Evolutionary conservation across 2,113 vertebrate genomes (phyloP).

Genomic region (Amblyopsis rosae): DNA sequence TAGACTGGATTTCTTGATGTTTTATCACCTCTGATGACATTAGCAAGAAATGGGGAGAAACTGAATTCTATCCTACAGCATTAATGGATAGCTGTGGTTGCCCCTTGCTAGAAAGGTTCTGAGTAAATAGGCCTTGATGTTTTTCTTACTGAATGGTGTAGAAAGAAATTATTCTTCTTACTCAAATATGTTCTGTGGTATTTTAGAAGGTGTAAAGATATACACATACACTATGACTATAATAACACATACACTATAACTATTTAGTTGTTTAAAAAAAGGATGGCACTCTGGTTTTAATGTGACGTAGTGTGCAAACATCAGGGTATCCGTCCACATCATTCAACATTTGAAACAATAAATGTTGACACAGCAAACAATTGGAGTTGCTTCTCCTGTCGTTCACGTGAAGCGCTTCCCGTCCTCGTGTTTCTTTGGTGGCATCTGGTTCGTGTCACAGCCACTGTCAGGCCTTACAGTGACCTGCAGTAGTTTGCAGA

Average conservation of each 20-base stretch:
- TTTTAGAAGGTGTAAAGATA: background rate
- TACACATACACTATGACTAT: conserved; percentile 5
- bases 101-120: conserved; percentile 20
- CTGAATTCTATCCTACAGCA: conserved; percentile 13
- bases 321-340: too few relatives aligned
- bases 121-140: conserved; percentile 31
- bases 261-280: too few relatives aligned
- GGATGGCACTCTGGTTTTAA: too few relatives aligned
- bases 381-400: too few relatives aligned
- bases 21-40: conserved; percentile 78
- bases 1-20: conserved; percentile 70
- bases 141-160: conserved; percentile 19
- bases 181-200: too few relatives aligned
- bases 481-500: conserved; percentile 21
- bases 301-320: too few relatives aligned
- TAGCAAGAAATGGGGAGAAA: conserved; percentile 35
- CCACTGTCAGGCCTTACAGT: conserved; percentile 8
- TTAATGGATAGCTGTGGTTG: conserved; percentile 41
- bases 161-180: conserved; percentile 11
- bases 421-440: background rate
- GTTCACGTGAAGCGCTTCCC: too few relatives aligned
- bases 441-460: conserved; percentile 32
- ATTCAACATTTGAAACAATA: too few relatives aligned
- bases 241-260: conserved; percentile 5
- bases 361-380: too few relatives aligned